A percentile compares a stretch with the other conserved stretches of the same genome.
Conservation (phyloP, 2,888 invertebrate species). For the Danaus chrysippus region DNA sequence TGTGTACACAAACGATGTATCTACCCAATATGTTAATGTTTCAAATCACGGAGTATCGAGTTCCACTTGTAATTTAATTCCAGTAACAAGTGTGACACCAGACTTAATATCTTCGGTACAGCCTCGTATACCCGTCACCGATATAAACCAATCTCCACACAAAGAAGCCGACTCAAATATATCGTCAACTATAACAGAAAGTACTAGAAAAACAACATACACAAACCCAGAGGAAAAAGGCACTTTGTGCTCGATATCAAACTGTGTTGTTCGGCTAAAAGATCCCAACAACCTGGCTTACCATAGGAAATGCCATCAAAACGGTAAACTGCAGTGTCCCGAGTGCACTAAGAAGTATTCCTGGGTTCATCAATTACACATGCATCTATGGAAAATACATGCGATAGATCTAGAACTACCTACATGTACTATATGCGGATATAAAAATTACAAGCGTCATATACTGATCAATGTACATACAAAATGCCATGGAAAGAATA, state of each 20-base stretch:
- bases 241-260: constrained; percentile 72
- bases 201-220: constrained; percentile 25
- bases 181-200: constrained; percentile 42
- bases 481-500: constrained; percentile 84
- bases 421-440: constrained; percentile 86
- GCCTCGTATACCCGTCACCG: constrained; percentile 41
- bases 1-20: constrained; percentile 64
- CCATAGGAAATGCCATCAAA: constrained; percentile 82
- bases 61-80: constrained; percentile 52
- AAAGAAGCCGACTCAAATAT: constrained; percentile 35
- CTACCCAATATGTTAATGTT: constrained; percentile 62
- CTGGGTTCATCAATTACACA: constrained; percentile 84
- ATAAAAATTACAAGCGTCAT: constrained; percentile 84
- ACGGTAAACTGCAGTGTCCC: constrained; percentile 77
- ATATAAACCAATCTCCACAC: constrained; percentile 39
- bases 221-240: constrained; percentile 40
- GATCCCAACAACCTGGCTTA: constrained; percentile 80
- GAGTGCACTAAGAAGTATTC: constrained; percentile 80
- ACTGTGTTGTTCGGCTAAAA: constrained; percentile 78
- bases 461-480: constrained; percentile 86
- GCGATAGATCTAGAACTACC: constrained; percentile 88
- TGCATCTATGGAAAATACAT: constrained; percentile 89
- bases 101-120: constrained; percentile 68
- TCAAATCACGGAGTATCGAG: constrained; percentile 46
- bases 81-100: constrained; percentile 62